Base-by-base conservation (phyloP, 1,140 invertebrate species). In the Oscheius sp. region DNA sequence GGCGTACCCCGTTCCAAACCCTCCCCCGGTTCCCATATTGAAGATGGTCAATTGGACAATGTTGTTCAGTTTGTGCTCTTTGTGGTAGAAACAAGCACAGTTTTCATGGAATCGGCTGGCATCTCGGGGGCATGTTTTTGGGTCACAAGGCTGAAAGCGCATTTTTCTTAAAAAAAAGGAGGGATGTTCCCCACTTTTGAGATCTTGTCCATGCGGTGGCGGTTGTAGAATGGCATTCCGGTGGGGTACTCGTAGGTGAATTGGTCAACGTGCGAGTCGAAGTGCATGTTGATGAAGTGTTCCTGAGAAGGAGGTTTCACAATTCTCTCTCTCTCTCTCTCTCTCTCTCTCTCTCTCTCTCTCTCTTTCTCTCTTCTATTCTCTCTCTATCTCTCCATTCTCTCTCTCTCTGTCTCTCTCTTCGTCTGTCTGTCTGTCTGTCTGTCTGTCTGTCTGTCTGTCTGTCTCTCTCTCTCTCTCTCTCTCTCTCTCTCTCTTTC, bases 281-380 rank as follows among this genome's bases (percentile, higher is more conserved):
- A 80, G 38, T 82, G 77, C 81, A 82, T 83, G 63, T 82, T 82
- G 38, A 76, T 77, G 62, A 81, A 83, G 46, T 80, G 65, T 46
- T 82, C 80, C 79, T 81, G 34, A 38, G 76, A 67, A 18, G n/a
- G n/a, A n/a, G n/a, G n/a, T n/a, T n/a, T n/a, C n/a, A n/a, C n/a
- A n/a, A n/a, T n/a, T n/a, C n/a, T n/a, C n/a, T n/a, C n/a, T n/a
- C n/a, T n/a, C n/a, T n/a, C n/a, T n/a, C n/a, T n/a, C n/a, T n/a
- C n/a, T n/a, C n/a, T n/a, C n/a, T n/a, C n/a, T n/a, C n/a, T n/a
- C n/a, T n/a, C n/a, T n/a, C n/a, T n/a, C n/a, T n/a, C n/a, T n/a
- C n/a, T n/a, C n/a, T n/a, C n/a, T n/a, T n/a, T n/a, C n/a, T n/a
- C n/a, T n/a, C n/a, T n/a, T n/a, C n/a, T n/a, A n/a, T n/a, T n/a